Conservation (phyloP, 2,888 invertebrate species). For the Pachliopta kotzebuea region DNA sequence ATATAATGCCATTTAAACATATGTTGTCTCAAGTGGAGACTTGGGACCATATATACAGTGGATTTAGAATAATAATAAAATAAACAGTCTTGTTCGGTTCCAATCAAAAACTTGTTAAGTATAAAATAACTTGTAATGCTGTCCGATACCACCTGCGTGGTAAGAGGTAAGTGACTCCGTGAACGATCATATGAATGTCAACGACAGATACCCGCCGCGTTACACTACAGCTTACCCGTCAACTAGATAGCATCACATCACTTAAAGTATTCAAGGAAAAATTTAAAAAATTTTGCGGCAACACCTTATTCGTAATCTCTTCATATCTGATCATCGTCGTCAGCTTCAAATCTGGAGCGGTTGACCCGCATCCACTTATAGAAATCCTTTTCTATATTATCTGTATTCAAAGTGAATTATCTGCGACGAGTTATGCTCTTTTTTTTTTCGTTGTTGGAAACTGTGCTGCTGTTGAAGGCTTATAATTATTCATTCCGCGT, state of each 20-base stretch:
- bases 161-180: slow-evolving; percentile 25
- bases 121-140: slow-evolving; percentile 16
- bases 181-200: slow-evolving; percentile 18
- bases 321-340: too few relatives aligned
- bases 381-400: neutral
- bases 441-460: slow-evolving; percentile 7
- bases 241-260: slow-evolving; percentile 1
- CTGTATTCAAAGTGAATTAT: neutral
- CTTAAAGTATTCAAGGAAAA: neutral
- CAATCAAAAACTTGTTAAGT: slow-evolving; percentile 21
- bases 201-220: slow-evolving; percentile 14
- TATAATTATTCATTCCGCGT: slow-evolving; percentile 27
- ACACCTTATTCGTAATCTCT: neutral
- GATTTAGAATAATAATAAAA: neutral
- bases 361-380: too few relatives aligned
- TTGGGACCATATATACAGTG: neutral
- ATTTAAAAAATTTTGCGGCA: neutral
- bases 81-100: slow-evolving; percentile 19
- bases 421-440: neutral
- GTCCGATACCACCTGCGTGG: slow-evolving; percentile 25
- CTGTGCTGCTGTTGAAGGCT: slow-evolving; percentile 11
- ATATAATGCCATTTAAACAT: too few relatives aligned
- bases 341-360: too few relatives aligned
- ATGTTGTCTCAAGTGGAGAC: too few relatives aligned
- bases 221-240: neutral